Percentiles rank a stretch among this genome's conserved stretches.
These are phyloP conservation scores for Danio rerio DNA, from an alignment of 2,113 vertebrate species.

Conservation along the genomic window DNA sequence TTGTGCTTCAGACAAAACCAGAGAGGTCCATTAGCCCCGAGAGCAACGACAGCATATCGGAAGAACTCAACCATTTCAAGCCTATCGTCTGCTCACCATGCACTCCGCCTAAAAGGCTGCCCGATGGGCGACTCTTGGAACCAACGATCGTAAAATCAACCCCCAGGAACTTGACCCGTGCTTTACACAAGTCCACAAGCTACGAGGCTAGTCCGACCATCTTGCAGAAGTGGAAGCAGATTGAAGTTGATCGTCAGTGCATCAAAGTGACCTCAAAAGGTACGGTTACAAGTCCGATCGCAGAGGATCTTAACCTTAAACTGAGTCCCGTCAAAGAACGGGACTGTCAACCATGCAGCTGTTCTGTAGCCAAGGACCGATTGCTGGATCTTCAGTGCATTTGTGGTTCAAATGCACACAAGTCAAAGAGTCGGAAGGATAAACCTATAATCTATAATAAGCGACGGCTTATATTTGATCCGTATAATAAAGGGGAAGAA, in stretches of 20 bases:
- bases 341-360: conserved; percentile 30
- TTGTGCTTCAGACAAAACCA: conserved; percentile 66
- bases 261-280: conserved; percentile 87
- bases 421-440: conserved; percentile 38
- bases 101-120: conserved; percentile 92
- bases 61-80: conserved; percentile 97
- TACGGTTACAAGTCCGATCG: conserved; percentile 82
- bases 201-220: conserved; percentile 91
- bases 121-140: conserved; percentile 86
- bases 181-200: conserved; percentile 87
- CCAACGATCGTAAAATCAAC: conserved; percentile 94
- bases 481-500: conserved; percentile 32
- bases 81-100: conserved; percentile 96
- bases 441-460: conserved; percentile 58
- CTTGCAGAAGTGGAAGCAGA: conserved; percentile 93
- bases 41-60: conserved; percentile 98
- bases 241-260: conserved; percentile 89
- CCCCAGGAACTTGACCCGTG: conserved; percentile 87
- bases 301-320: conserved; percentile 55
- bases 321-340: conserved; percentile 39
- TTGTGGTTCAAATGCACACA: conserved; percentile 28
- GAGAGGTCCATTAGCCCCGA: conserved; percentile 93
- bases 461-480: conserved; percentile 72
- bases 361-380: not conserved
- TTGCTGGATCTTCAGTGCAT: not conserved